phyloP scores from a whole-genome alignment of 53 echinoderm and acorn worm genomes.

The Paracentrotus lividus region DNA sequence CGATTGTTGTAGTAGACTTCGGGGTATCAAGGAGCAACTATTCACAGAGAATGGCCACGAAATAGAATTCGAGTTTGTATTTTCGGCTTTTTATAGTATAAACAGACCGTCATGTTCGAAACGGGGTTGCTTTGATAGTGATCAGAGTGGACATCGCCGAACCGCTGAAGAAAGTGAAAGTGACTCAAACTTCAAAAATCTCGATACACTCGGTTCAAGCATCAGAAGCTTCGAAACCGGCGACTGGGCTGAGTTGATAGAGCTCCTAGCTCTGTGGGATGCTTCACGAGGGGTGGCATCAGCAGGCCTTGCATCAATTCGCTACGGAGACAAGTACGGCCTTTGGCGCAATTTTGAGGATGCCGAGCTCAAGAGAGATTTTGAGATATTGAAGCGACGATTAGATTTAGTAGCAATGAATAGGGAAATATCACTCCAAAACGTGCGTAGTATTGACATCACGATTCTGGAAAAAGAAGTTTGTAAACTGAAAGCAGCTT shows the following conservation, averaged over 20 bases:
- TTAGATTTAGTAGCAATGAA: no score
- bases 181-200: neutral
- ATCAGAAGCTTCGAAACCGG: neutral
- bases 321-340: conserved; percentile 4
- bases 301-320: neutral
- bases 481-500: neutral
- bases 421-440: neutral
- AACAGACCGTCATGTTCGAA: neutral
- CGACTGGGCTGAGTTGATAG: neutral
- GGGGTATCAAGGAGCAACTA: neutral
- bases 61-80: neutral
- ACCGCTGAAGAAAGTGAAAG: neutral
- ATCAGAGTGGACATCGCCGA: neutral
- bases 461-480: conserved; percentile 17
- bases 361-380: neutral
- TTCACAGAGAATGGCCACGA: neutral
- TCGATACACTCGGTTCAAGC: neutral
- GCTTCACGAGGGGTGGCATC: neutral
- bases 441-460: neutral
- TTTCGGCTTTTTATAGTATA: neutral
- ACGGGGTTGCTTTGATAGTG: neutral
- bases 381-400: neutral
- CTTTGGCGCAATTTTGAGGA: no score
- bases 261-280: conserved; percentile 11
- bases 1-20: neutral